Evolutionary conservation across 2,888 invertebrate genomes (phyloP), one percentile per base, ranked within the genome.

Genomic region (Lampropteryx suffumata): DNA sequence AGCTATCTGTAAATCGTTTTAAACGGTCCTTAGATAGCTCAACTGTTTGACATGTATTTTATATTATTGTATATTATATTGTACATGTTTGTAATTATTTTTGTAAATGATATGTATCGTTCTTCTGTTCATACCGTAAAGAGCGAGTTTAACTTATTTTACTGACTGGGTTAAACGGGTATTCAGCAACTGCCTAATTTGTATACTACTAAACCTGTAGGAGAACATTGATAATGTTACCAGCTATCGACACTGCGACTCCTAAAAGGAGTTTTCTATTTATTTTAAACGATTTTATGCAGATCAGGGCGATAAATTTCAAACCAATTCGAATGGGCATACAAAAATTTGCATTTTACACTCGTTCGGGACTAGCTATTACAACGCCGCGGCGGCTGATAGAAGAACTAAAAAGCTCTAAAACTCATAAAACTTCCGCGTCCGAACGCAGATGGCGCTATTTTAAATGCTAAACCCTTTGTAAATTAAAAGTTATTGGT

Each of bases 371-470:
- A 30, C 51, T 33, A 55, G 44, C 59, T 40, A 61, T 67, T 57
- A 80, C 72, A 66, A 64, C 71, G 65, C 69, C 62, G 55, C 54
- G 24, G 69, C 65, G 78, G 69, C 46, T 43, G 55, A 66, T 73
- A 70, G 66, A 57, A 28, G 66, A 76, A 84, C 80, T 79, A 82
- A 72, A 66, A 62, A 35, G 67, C 75, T 82, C 81, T 77, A 82
- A 72, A 66, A 61, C 57, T 57, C 63, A 65, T 62, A 64, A 69
- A 24, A 69, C 70, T 76, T 66, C 42, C 26, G 36, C 46, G 27
- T 2, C 33, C 47, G 56, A 61, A 64, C 71, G 78, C 72, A 86
- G 86, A 82, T 83, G 86, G 81, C 82, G 81, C 58, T 75, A 62
- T 67, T 63, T 57, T 57, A 65, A 75, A 60, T 55, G 44, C 62